Conservation (phyloP, 2,797 vertebrate genomes). For the Rhinatrema bivittatum region DNA sequence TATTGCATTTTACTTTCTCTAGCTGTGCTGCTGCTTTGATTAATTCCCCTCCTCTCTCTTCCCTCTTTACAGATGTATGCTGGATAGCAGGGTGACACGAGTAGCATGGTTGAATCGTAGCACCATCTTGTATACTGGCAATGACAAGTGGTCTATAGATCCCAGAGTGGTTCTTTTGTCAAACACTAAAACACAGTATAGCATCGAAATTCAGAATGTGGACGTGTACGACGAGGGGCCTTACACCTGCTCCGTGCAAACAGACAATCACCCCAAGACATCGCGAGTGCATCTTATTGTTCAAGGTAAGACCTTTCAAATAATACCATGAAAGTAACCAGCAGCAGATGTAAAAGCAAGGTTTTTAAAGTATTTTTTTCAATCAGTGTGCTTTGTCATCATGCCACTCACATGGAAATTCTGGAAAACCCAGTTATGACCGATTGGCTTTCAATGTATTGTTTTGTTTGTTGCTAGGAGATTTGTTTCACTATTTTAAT, state of each 20-base stretch:
- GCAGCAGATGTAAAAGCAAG: too few species aligned
- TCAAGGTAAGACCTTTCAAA: constrained; percentile 84
- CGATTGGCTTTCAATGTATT: too few species aligned
- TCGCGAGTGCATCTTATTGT: constrained; percentile 90
- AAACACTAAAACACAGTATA: constrained; percentile 88
- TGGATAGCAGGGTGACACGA: constrained; percentile 87
- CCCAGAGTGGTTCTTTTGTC: constrained; percentile 86
- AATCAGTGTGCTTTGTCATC: too few species aligned
- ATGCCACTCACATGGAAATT: too few species aligned
- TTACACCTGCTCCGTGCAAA: constrained; percentile 92
- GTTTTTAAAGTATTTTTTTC: too few species aligned
- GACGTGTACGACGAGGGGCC: constrained; percentile 88
- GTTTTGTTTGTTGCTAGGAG: too few species aligned
- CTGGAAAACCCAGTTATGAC: too few species aligned
- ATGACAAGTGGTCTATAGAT: constrained; percentile 94
- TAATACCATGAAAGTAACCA: too few species aligned
- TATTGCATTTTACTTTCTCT: too few species aligned
- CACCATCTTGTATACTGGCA: constrained; percentile 90
- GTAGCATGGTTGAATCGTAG: constrained; percentile 96
- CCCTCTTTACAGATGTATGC: constrained; percentile 69
- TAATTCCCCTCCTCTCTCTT: not conserved
- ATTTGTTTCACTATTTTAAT: too few species aligned
- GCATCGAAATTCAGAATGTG: constrained; percentile 89
- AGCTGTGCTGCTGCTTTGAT: too few species aligned
- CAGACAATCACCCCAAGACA: constrained; percentile 91